These are phyloP conservation scores for Ectropis crepuscularia DNA, from an alignment of 2,888 invertebrate genomes.

Conservation along the genomic window DNA sequence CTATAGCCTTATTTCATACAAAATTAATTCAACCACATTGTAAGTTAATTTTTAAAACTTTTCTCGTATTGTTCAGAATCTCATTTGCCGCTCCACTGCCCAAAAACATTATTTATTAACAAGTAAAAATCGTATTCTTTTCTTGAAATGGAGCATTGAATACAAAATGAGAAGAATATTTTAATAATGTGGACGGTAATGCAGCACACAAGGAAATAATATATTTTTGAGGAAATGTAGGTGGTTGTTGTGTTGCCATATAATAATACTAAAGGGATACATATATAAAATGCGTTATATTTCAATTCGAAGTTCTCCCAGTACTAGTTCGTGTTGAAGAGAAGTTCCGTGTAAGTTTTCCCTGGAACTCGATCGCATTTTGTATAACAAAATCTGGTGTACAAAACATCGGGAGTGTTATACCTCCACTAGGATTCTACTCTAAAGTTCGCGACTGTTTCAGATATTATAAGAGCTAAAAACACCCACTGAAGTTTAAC, in stretches of 20 bases:
- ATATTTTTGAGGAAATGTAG: slow-evolving; percentile 30
- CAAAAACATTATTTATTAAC: slow-evolving; percentile 62
- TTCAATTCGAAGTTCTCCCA: slow-evolving; percentile 27
- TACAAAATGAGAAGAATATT: slow-evolving; percentile 32
- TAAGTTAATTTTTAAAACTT: slow-evolving; percentile 53
- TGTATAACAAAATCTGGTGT: slow-evolving; percentile 22
- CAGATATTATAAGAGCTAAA: not conserved
- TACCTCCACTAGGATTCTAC: slow-evolving; percentile 9
- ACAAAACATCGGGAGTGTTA: slow-evolving; percentile 13
- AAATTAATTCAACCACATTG: slow-evolving; percentile 32
- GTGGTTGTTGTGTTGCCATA: slow-evolving; percentile 34
- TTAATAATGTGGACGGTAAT: slow-evolving; percentile 27
- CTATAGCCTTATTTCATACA: slow-evolving; percentile 11
- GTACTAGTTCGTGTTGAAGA: slow-evolving; percentile 30
- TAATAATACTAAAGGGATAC: slow-evolving; percentile 28
- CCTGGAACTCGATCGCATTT: slow-evolving; percentile 28
- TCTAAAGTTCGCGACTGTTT: slow-evolving; percentile 1
- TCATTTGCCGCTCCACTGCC: slow-evolving; percentile 58
- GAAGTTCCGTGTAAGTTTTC: slow-evolving; percentile 36
- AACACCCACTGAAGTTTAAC: not conserved
- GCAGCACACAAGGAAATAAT: slow-evolving; percentile 12
- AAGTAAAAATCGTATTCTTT: slow-evolving; percentile 59
- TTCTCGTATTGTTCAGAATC: slow-evolving; percentile 48
- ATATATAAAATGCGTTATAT: slow-evolving; percentile 15
- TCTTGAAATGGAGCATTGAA: slow-evolving; percentile 54